Percentiles rank a stretch among this genome's conserved stretches.
phyloP scores from a whole-genome alignment of 1,140 invertebrate genomes.

The Potamilus streckersoni region DNA sequence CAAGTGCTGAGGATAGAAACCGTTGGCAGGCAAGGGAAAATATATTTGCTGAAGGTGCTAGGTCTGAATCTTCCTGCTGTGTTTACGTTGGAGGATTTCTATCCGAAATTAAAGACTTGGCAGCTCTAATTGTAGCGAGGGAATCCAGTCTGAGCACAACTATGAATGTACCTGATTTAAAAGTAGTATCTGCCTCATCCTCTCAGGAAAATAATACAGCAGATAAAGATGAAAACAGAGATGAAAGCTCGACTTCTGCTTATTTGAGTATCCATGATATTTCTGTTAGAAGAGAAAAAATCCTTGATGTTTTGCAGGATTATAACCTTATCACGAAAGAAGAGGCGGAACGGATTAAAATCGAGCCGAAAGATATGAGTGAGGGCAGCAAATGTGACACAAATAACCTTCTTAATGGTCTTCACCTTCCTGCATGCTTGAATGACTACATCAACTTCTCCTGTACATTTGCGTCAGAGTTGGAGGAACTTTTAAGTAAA shows the following conservation, averaged over 20 bases:
- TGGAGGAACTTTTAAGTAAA: constrained; percentile 13
- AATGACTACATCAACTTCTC: constrained; percentile 19
- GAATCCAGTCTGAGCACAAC: background rate
- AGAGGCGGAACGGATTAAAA: too few relatives aligned
- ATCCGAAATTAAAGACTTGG: constrained; percentile 25
- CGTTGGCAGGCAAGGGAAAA: constrained; percentile 15
- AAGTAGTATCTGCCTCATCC: too few relatives aligned
- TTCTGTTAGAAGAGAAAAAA: too few relatives aligned
- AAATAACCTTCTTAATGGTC: too few relatives aligned
- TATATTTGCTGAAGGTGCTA: constrained; percentile 6
- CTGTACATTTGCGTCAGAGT: constrained; percentile 23
- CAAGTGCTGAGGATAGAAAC: constrained; percentile 32
- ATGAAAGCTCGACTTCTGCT: background rate
- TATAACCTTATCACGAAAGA: too few relatives aligned
- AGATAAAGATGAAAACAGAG: constrained; percentile 7
- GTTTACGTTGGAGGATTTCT: constrained; percentile 22
- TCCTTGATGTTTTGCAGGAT: too few relatives aligned
- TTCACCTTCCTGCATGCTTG: too few relatives aligned
- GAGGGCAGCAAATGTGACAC: too few relatives aligned
- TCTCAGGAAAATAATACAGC: background rate
- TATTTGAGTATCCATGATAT: too few relatives aligned
- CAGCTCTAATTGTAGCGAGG: constrained; percentile 16
- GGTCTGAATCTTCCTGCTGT: background rate
- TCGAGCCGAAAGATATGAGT: too few relatives aligned
- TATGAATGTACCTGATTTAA: background rate